Evolutionary conservation across 2,113 vertebrate genomes (phyloP).

Genomic region (Trachemys scripta): DNA sequence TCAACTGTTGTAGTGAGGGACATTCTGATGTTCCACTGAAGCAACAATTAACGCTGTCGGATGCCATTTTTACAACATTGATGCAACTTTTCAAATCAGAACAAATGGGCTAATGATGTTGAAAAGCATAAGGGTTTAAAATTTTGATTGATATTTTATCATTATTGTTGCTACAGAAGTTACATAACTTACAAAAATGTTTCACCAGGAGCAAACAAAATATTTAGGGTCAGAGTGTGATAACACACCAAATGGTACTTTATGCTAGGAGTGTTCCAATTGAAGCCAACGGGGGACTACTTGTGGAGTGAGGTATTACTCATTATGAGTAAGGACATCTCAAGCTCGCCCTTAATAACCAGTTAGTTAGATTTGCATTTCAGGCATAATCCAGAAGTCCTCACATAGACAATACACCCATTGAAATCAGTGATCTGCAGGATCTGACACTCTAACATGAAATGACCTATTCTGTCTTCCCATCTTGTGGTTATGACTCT

Average conservation of each 20-base stretch:
- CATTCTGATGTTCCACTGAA: neutral
- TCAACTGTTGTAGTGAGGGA: neutral
- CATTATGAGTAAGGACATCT: neutral
- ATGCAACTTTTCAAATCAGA: neutral
- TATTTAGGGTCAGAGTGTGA: neutral
- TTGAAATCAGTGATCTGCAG: neutral
- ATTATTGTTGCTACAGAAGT: neutral
- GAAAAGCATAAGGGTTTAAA: neutral
- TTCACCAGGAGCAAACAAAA: neutral
- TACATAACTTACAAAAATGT: neutral
- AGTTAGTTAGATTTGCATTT: conserved; percentile 5
- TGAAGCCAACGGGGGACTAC: neutral
- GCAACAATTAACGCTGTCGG: neutral
- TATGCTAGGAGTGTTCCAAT: neutral
- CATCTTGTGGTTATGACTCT: conserved; percentile 42
- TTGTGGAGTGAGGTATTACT: neutral
- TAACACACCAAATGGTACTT: neutral
- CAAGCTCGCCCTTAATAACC: neutral
- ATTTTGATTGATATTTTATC: neutral
- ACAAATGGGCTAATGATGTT: neutral
- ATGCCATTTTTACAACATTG: neutral
- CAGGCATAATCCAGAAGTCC: neutral
- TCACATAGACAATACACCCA: neutral
- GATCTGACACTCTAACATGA: neutral
- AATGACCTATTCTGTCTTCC: conserved; percentile 48